Evolutionary conservation across 1,140 invertebrate species (phyloP).

Genomic region (Ptiloglossa arizonensis): DNA sequence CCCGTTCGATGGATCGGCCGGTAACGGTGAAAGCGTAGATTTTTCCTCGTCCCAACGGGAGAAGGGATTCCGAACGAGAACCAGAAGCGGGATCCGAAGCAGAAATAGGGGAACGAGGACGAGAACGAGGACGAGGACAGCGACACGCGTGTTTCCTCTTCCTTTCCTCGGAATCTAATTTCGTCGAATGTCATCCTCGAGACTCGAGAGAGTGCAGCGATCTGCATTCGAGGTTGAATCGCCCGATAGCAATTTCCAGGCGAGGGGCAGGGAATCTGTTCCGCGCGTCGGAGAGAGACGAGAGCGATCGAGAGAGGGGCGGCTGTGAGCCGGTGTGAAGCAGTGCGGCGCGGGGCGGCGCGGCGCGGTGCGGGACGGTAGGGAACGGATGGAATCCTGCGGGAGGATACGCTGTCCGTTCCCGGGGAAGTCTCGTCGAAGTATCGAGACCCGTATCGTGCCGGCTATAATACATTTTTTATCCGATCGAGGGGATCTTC

Average conservation of each 20-base stretch:
- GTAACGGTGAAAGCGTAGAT: conserved; percentile 35
- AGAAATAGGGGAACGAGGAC: conserved; percentile 43
- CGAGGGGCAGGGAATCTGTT: conserved; percentile 28
- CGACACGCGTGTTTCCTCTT: conserved; percentile 58
- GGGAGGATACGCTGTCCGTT: conserved; percentile 67
- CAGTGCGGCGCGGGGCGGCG: too few relatives aligned
- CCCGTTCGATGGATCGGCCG: conserved; percentile 31
- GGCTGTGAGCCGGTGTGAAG: background rate
- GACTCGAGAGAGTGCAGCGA: conserved; percentile 64
- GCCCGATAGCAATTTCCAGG: conserved; percentile 66
- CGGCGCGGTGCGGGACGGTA: background rate
- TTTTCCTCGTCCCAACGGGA: conserved; percentile 37
- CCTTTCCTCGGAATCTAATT: conserved; percentile 71
- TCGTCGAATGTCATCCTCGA: conserved; percentile 70
- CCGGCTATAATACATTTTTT: conserved; percentile 82
- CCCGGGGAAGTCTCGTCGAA: conserved; percentile 68
- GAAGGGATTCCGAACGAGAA: conserved; percentile 39
- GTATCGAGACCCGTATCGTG: conserved; percentile 82
- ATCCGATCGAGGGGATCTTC: conserved; percentile 82
- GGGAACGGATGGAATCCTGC: conserved; percentile 46
- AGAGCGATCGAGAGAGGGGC: background rate
- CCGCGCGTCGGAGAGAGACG: conserved; percentile 11
- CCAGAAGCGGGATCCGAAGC: conserved; percentile 31
- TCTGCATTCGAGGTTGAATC: conserved; percentile 70
- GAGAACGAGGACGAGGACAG: background rate